A percentile compares a stretch with the other conserved stretches of the same genome.
Conservation (phyloP, 2,797 vertebrate species). For the Enteromius argenteus region DNA sequence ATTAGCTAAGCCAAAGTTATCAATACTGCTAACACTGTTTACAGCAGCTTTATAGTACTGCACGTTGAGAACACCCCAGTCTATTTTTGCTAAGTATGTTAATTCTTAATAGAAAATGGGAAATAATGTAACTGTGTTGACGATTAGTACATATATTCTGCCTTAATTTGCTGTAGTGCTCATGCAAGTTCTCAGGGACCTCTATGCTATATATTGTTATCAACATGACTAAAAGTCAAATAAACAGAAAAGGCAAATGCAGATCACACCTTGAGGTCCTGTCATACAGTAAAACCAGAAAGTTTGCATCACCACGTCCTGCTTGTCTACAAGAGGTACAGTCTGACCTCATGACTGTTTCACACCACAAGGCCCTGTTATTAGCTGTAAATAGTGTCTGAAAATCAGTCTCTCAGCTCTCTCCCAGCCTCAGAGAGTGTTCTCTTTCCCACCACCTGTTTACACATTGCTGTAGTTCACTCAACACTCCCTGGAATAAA, state of each 20-base stretch:
- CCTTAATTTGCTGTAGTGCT: background rate
- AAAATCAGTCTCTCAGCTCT: conserved; percentile 20
- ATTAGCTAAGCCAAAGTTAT: background rate
- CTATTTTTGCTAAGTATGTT: background rate
- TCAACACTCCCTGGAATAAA: conserved; percentile 25
- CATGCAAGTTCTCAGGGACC: background rate
- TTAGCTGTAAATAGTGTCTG: background rate
- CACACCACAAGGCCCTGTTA: conserved; percentile 6
- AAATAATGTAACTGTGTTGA: background rate
- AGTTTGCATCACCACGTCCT: background rate
- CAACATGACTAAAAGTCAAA: background rate
- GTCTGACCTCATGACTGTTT: conserved; percentile 3
- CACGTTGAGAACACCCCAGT: background rate
- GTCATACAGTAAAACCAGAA: conserved; percentile 1
- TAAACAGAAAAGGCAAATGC: background rate
- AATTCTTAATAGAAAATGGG: background rate
- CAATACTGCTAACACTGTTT: background rate
- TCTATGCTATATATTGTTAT: background rate
- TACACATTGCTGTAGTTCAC: conserved; percentile 24
- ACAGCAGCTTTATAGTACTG: conserved; percentile 13
- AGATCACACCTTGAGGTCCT: conserved; percentile 14
- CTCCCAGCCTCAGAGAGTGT: background rate
- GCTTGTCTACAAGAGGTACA: background rate
- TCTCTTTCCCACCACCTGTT: conserved; percentile 34
- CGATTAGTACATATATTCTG: background rate